Percentiles rank a stretch among this genome's conserved stretches.
These are phyloP conservation scores for Amblyjoppa fuscipennis DNA, from an alignment of 2,888 invertebrate genomes.

Conservation along the genomic window DNA sequence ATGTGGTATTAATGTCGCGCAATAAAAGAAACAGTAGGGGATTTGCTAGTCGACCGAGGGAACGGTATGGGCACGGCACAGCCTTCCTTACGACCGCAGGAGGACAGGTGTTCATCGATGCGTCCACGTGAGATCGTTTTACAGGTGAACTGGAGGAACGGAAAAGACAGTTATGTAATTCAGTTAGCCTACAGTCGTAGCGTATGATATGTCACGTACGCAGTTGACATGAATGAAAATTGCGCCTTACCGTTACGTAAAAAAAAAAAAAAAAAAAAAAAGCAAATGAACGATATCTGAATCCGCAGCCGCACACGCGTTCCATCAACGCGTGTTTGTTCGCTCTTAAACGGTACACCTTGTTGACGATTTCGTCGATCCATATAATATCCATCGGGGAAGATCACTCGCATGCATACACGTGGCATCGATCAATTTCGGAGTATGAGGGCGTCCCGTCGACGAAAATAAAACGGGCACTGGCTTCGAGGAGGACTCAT, in stretches of 20 bases:
- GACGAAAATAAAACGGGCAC: constrained; percentile 31
- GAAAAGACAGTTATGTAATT: constrained; percentile 33
- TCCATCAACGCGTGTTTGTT: constrained; percentile 5
- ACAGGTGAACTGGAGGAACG: constrained; percentile 15
- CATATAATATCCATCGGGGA: constrained; percentile 22
- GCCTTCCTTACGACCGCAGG: constrained; percentile 52
- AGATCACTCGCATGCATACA: constrained; percentile 53
- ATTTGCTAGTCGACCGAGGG: constrained; percentile 10
- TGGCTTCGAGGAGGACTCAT: constrained; percentile 15
- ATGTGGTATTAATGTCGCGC: background rate
- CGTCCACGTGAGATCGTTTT: constrained; percentile 44
- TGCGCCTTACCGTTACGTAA: background rate
- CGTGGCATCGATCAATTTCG: constrained; percentile 63
- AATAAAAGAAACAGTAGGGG: background rate
- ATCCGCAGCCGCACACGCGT: constrained; percentile 35
- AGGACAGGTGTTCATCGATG: constrained; percentile 55
- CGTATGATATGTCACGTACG: constrained; percentile 21
- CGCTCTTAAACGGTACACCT: constrained; percentile 2
- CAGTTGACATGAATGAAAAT: constrained; percentile 26
- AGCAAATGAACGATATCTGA: constrained; percentile 32
- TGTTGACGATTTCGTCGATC: constrained; percentile 32
- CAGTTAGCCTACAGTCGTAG: background rate
- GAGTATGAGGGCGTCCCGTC: constrained; percentile 36
- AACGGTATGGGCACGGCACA: background rate
- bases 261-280: background rate